Evolutionary conservation across 2,113 vertebrate genomes (phyloP).

Genomic region (Alethe castanea): DNA sequence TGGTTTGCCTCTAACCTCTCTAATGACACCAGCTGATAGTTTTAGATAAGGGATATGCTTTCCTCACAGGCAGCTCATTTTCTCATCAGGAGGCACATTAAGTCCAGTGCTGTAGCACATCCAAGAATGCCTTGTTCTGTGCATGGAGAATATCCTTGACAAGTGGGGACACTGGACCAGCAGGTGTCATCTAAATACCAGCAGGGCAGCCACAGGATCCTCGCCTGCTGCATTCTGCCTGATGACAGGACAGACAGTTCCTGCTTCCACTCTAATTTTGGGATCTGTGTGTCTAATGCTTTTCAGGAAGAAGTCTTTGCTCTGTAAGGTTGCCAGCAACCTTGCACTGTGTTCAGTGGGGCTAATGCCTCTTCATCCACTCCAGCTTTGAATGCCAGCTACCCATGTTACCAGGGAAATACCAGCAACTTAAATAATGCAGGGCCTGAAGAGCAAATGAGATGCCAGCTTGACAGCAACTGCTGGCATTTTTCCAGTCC

Average conservation of each 20-base stretch:
- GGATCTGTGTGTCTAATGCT: neutral
- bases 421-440: accelerated
- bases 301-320: neutral
- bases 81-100: neutral
- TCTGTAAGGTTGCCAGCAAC: neutral
- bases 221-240: neutral
- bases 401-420: neutral
- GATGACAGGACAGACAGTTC: neutral
- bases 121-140: neutral
- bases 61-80: neutral
- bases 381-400: neutral
- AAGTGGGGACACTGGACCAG: neutral
- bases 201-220: accelerated
- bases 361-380: neutral
- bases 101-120: neutral
- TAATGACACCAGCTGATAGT: neutral
- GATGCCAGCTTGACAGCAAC: neutral
- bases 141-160: neutral
- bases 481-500: neutral
- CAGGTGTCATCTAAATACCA: neutral
- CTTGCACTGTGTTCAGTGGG: neutral
- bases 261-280: neutral
- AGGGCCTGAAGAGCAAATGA: neutral
- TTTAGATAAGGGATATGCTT: neutral
- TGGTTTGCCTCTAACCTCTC: neutral